Evolutionary conservation across 2,797 vertebrate species (phyloP), one percentile per base, ranked within the genome.

Genomic region (Halcyon smyrnensis): DNA sequence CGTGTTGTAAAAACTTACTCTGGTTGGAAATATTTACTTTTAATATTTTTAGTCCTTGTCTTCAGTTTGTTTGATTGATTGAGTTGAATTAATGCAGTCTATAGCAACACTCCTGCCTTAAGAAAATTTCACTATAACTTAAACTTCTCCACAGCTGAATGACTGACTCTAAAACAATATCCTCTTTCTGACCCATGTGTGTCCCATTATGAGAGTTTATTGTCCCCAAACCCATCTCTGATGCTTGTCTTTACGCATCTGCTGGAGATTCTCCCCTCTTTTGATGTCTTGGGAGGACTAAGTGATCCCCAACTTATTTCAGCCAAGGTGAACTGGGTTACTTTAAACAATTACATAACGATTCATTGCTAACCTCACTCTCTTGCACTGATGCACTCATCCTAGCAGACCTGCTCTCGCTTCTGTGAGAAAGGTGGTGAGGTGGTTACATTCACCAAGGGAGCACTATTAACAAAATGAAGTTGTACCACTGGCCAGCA

Each of bases 21-120:
- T 59, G 23, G 77, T 83, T 69, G 32, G 37, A 95, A 96, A 93
- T 87, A 82, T 25, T 89, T 81, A 59, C 45, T 82, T 86, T 68
- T 53, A 89, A 87, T 75, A 70, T 68, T 96, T 93, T 88, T 34
- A 79, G 37, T 25, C 34, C 41, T 73, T 63, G 56, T 63, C n/a
- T 79, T 79, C 59, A 67, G 32, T 83, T 80, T 76, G 75, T 81
- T 73, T 75, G 71, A 89, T 69, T 75, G 71, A 89, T 23, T 54
- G 63, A 91, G 7, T n/a, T 71, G 19, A 89, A 95, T 63, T 62
- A 89, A 59, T 41, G 45, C 12, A 21, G 19, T 32, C 13, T n/a
- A 36, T 15, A 69, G 63, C 11, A 91, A 85, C 20, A 28, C 11
- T 77, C 21, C 19, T n/a, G 39, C 39, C 48, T 70, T 48, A 59